phyloP scores from a whole-genome alignment of 2,797 vertebrate species.

The Eospalax fontanierii region DNA sequence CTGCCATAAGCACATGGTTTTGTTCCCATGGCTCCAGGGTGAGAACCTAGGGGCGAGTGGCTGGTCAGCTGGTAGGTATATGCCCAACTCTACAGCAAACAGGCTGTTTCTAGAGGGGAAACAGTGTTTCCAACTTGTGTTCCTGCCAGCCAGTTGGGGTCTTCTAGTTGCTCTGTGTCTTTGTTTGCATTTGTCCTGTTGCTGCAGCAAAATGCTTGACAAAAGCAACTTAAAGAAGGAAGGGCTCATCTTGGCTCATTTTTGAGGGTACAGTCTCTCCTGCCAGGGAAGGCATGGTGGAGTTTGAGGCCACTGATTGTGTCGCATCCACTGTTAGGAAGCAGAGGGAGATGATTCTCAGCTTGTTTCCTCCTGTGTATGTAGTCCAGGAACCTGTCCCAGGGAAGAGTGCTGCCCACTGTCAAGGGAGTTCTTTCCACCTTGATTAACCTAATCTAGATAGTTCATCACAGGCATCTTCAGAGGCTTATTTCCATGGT shows the following conservation, averaged over 20 bases:
- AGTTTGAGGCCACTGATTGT: neutral
- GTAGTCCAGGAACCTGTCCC: neutral
- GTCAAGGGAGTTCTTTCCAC: neutral
- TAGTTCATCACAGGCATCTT: neutral
- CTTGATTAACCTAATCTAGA: neutral
- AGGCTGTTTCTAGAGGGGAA: neutral
- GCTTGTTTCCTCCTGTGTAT: neutral
- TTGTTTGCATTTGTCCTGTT: neutral
- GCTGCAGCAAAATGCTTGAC: neutral
- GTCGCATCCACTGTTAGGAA: neutral
- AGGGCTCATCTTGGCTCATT: neutral
- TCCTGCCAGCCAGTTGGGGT: neutral
- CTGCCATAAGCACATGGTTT: too few relatives aligned
- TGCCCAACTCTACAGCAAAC: neutral
- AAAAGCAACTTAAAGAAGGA: neutral
- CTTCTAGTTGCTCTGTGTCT: too few relatives aligned
- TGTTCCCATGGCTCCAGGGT: neutral
- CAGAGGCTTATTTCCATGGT: neutral
- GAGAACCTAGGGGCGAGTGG: neutral
- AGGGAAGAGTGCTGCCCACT: neutral
- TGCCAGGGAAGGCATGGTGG: neutral
- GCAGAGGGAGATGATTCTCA: neutral
- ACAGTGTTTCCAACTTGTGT: too few relatives aligned
- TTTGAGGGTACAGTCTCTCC: neutral
- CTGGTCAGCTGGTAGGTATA: neutral